Percentiles rank a stretch among this genome's conserved stretches.
phyloP scores from a whole-genome alignment of 2,888 invertebrate genomes.

The Hedychridium roseum region DNA sequence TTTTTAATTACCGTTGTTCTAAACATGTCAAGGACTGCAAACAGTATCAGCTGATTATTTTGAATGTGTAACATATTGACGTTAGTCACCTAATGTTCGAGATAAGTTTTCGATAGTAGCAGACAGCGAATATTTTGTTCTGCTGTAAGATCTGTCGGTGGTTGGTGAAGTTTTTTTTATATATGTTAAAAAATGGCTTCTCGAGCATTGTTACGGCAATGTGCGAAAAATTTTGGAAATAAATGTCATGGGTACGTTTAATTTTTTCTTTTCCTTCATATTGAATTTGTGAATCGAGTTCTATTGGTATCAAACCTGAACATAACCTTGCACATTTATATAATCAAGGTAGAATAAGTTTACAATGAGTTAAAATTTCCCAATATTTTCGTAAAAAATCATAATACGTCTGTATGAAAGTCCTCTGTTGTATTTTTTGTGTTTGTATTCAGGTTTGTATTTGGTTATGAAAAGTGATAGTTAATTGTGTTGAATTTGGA shows the following conservation, averaged over 20 bases:
- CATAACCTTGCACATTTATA: slow-evolving; percentile 37
- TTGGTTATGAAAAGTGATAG: neutral
- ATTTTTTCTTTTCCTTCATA: neutral
- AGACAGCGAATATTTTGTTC: too few relatives aligned
- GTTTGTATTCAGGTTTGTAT: neutral
- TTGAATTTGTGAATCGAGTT: neutral
- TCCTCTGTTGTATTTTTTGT: neutral
- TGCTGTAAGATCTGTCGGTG: too few relatives aligned
- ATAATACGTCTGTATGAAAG: neutral
- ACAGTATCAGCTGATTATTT: too few relatives aligned
- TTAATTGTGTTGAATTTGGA: too few relatives aligned
- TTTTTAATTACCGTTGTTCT: too few relatives aligned
- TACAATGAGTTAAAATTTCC: neutral
- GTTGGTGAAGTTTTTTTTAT: too few relatives aligned
- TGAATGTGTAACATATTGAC: too few relatives aligned
- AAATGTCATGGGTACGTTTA: slow-evolving; percentile 21
- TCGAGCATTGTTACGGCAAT: slow-evolving; percentile 31
- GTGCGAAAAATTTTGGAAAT: slow-evolving; percentile 21
- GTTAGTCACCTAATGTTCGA: too few relatives aligned
- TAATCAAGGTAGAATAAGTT: slow-evolving; percentile 15
- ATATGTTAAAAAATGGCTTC: slow-evolving; percentile 38
- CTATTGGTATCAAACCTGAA: neutral
- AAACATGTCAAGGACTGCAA: too few relatives aligned
- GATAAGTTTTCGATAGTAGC: too few relatives aligned
- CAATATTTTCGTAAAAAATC: neutral